Conservation (phyloP, 1,140 invertebrate species). For the Brachionus asplanchnoidis region DNA sequence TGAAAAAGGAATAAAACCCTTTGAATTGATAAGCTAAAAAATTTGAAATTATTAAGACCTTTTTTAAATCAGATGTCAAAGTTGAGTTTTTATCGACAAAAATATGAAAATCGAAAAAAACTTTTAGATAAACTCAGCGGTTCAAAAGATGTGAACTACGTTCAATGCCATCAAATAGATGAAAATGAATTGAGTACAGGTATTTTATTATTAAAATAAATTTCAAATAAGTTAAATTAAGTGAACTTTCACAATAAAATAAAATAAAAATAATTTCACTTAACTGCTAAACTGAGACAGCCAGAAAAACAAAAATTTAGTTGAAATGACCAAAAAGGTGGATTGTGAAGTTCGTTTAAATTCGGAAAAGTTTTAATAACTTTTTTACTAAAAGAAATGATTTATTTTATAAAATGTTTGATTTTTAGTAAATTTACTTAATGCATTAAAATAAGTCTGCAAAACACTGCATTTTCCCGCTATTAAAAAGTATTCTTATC, state of each 20-base stretch:
- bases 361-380: not conserved
- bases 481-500: too few species aligned
- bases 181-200: not conserved
- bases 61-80: not conserved
- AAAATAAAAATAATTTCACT: too few species aligned
- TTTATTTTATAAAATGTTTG: too few species aligned
- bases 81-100: not conserved
- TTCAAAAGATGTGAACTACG: not conserved
- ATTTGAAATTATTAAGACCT: not conserved
- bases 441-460: too few species aligned
- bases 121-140: not conserved
- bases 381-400: too few species aligned
- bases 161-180: not conserved
- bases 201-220: not conserved
- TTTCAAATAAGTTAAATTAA: not conserved
- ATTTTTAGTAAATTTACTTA: too few species aligned
- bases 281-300: not conserved
- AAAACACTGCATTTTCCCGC: too few species aligned
- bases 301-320: not conserved
- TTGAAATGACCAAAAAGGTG: not conserved
- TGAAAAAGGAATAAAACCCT: conserved; percentile 1
- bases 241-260: too few species aligned
- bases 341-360: not conserved
- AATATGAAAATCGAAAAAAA: not conserved
- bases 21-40: not conserved